Conservation (phyloP, 2,888 invertebrate species). For the Criorhina ranunculi region DNA sequence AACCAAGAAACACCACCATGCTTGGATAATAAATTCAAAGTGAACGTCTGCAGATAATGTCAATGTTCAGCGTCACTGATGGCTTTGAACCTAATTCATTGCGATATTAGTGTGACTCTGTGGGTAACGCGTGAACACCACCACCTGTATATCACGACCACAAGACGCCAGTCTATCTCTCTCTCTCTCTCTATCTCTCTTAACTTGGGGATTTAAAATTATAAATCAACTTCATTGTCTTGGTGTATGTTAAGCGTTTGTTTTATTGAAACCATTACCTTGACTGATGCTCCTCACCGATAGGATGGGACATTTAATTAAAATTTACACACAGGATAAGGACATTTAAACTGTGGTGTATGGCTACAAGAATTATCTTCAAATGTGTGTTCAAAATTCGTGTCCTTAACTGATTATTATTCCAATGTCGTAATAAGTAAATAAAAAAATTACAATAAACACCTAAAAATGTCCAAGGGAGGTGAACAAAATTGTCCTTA, state of each 20-base stretch:
- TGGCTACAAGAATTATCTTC: slow-evolving; percentile 10
- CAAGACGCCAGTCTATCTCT: not conserved
- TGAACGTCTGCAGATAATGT: slow-evolving; percentile 51
- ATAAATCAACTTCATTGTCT: slow-evolving; percentile 40
- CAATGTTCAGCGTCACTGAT: slow-evolving; percentile 21
- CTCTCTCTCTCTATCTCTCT: not conserved
- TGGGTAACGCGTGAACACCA: slow-evolving; percentile 20
- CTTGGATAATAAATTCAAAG: slow-evolving; percentile 30
- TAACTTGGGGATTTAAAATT: slow-evolving; percentile 7
- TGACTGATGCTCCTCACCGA: not conserved
- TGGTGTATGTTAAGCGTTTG: slow-evolving; percentile 13
- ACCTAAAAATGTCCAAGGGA: slow-evolving; percentile 38
- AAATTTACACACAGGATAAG: slow-evolving; percentile 24
- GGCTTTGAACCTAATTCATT: slow-evolving; percentile 38
- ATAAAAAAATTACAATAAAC: slow-evolving; percentile 55
- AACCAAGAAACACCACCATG: slow-evolving; percentile 9
- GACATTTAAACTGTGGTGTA: slow-evolving; percentile 10
- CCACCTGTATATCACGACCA: slow-evolving; percentile 4
- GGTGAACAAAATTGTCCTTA: slow-evolving; percentile 23
- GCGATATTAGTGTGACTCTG: slow-evolving; percentile 16
- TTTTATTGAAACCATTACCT: slow-evolving; percentile 35
- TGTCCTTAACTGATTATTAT: slow-evolving; percentile 38
- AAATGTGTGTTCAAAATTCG: not conserved
- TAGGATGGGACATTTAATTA: slow-evolving; percentile 26
- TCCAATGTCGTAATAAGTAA: slow-evolving; percentile 5